Base-by-base conservation (phyloP, 2,888 invertebrate species). In the Epirrhoe tristata region DNA sequence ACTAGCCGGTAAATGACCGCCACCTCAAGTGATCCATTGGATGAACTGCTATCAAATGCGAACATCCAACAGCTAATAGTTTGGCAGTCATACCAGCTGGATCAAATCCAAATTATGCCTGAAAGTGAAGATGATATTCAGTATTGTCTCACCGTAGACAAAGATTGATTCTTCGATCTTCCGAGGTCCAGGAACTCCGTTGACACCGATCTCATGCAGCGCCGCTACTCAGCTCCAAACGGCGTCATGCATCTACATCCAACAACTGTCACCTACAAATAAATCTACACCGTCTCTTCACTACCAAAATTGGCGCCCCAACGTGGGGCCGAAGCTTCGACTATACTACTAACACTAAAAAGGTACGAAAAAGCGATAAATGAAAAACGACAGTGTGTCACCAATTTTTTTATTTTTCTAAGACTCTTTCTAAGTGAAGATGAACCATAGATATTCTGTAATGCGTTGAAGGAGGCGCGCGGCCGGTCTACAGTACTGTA, bases 341-440 rank as follows among this genome's bases (percentile, higher is more conserved):
- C 87, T 89, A 89, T 87, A 70, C 81, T 80, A 80, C 81, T 78
- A 81, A 80, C 80, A 85, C 83, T 77, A 78, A 85, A 86, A 81
- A 89, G 89, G 90, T 86, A 89, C 78, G 77, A 80, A 81, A 76
- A 93, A 93, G 92, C 92, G 88, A 87, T 87, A 92, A 93, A 92
- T 93, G 89, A 93, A 93, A 93, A 91, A 84, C 92, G 82, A 88
- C 90, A 89, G 89, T 91, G 90, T 91, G 84, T 91, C 87, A 92
- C 89, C 90, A 88, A 90, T 88, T 78, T 80, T 80, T 79, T 81
- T 74, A 79, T 91, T 89, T 90, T 89, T 87, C 89, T 91, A 90
- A 89, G 83, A 88, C 83, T 88, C 82, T 80, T 79, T 84, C 91
- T 91, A 92, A 89, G 91, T 92, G 92, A 89, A 91, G 90, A 90